Percentiles rank a stretch among this genome's conserved stretches.
Evolutionary conservation across 2,888 invertebrate species (phyloP).

Genomic region (Drosophila rubida): DNA sequence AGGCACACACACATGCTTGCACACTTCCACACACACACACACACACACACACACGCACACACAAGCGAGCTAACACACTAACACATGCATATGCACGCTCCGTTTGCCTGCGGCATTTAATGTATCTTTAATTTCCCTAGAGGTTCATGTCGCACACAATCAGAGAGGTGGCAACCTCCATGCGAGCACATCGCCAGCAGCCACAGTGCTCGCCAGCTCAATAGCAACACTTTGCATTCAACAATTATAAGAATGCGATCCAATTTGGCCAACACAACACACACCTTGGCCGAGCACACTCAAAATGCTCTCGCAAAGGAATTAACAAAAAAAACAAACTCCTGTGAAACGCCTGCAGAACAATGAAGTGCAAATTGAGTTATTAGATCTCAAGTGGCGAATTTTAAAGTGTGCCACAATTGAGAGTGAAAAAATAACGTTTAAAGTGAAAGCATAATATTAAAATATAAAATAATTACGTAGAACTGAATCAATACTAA

Average conservation of each 20-base stretch:
- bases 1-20: neutral
- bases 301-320: no score
- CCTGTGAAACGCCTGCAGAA: no score
- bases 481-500: no score
- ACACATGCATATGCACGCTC: constrained; percentile 35
- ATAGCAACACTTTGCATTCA: constrained; percentile 26
- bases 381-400: no score
- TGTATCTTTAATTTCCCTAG: constrained; percentile 79
- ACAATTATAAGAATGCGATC: neutral
- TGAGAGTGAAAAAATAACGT: no score
- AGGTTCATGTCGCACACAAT: constrained; percentile 74
- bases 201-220: constrained; percentile 35
- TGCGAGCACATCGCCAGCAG: constrained; percentile 37
- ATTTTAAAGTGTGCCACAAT: no score
- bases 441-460: no score
- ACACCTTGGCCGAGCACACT: no score
- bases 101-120: constrained; percentile 71
- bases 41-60: constrained; percentile 1
- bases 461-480: no score
- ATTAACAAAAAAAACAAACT: no score
- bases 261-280: neutral
- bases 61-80: constrained; percentile 5
- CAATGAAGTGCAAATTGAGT: no score
- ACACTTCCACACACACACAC: neutral
- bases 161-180: constrained; percentile 52